Percentiles rank a stretch among this genome's conserved stretches.
Conservation (phyloP, 1,140 invertebrate genomes). For the Panagrolaimus sp. region DNA sequence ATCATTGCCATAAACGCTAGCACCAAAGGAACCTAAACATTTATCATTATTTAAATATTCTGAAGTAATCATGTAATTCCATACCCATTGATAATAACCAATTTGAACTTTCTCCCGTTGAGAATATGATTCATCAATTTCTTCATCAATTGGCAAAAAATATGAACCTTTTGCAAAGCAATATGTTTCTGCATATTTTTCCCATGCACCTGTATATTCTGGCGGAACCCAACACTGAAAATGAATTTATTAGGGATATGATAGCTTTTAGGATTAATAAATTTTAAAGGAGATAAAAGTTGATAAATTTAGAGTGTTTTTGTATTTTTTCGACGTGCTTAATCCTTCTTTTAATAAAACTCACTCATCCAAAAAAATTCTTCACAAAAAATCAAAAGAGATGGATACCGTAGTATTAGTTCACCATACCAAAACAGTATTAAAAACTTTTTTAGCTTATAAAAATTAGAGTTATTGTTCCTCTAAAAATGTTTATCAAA, state of each 20-base stretch:
- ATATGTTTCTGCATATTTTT: constrained; percentile 59
- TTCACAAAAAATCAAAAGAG: no score
- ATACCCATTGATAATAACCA: constrained; percentile 63
- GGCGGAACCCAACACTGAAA: constrained; percentile 59
- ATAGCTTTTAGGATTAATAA: no score
- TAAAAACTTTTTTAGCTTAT: no score
- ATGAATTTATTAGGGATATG: background rate
- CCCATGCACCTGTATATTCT: constrained; percentile 62
- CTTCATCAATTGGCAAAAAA: constrained; percentile 49
- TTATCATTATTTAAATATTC: constrained; percentile 6
- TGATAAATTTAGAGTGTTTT: no score
- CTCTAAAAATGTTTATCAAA: no score
- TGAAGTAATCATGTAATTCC: background rate
- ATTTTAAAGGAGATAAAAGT: no score
- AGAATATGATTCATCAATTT: constrained; percentile 45
- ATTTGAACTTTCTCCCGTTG: constrained; percentile 41
- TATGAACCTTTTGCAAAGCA: constrained; percentile 57
- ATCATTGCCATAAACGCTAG: constrained; percentile 53
- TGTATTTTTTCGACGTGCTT: no score
- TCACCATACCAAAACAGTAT: no score
- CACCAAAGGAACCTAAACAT: constrained; percentile 29
- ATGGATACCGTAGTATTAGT: no score
- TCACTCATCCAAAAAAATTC: no score
- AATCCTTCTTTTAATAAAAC: no score
- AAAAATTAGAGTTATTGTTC: no score